Conservation (phyloP, 53 echinoderm and acorn worm genomes). For the Henricia sp. region DNA sequence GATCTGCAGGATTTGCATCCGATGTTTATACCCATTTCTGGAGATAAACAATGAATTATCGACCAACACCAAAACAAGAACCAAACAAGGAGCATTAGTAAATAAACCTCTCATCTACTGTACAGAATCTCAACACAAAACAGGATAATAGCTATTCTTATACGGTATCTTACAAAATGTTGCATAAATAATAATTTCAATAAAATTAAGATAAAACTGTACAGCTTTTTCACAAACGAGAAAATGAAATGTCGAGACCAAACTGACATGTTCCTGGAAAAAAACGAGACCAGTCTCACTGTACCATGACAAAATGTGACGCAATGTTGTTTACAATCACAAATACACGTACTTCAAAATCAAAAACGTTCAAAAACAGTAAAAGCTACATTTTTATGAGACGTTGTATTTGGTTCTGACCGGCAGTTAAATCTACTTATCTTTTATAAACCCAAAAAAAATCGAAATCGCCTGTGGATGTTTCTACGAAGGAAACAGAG, state of each 20-base stretch:
- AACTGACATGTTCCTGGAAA: neutral
- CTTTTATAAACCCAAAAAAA: conserved; percentile 9
- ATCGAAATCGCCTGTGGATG: neutral
- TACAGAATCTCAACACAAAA: conserved; percentile 58
- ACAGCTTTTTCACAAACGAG: conserved; percentile 37
- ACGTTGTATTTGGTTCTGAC: neutral
- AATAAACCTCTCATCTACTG: conserved; percentile 52
- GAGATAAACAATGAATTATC: neutral
- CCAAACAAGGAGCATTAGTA: conserved; percentile 38
- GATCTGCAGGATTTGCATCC: conserved; percentile 8
- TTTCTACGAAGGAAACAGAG: neutral
- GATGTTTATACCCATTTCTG: neutral
- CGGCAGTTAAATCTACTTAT: conserved; percentile 9
- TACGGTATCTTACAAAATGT: conserved; percentile 58
- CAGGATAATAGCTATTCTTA: conserved; percentile 30
- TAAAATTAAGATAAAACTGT: conserved; percentile 62
- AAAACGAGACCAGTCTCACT: neutral
- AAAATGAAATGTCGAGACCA: neutral
- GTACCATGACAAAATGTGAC: neutral
- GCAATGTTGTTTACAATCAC: no score
- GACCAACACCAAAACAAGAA: neutral
- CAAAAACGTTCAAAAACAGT: neutral
- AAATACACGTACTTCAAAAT: neutral
- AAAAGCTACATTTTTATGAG: neutral
- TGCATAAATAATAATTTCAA: conserved; percentile 68